These are phyloP conservation scores for Brachyrhaphis roseni DNA, from an alignment of 2,797 vertebrate genomes.

Conservation along the genomic window DNA sequence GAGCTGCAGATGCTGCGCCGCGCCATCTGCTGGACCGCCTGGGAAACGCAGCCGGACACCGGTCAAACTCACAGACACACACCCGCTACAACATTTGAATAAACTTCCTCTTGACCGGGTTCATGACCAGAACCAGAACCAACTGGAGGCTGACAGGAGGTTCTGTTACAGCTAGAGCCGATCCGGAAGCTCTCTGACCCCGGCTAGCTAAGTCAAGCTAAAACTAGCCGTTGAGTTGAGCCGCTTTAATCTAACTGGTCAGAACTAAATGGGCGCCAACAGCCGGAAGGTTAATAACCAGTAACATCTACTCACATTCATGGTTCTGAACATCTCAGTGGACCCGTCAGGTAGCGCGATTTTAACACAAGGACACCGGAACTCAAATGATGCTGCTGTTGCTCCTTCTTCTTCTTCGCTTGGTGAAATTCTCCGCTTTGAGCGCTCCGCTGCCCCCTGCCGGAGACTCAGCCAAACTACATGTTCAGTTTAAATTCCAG, in stretches of 20 bases:
- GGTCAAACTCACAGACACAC: background rate
- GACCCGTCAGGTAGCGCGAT: background rate
- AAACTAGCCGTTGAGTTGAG: background rate
- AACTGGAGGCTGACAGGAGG: background rate
- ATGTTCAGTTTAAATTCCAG: background rate
- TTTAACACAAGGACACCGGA: constrained; percentile 62
- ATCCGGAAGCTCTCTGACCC: background rate
- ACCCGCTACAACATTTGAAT: background rate
- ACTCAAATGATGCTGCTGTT: constrained; percentile 37
- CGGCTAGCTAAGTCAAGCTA: background rate
- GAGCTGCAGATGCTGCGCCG: constrained; percentile 84
- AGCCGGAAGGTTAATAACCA: rapidly evolving
- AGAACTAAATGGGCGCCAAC: background rate
- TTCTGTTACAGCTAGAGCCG: background rate
- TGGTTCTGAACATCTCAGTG: constrained; percentile 56
- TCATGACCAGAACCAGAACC: background rate
- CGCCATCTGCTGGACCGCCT: constrained; percentile 85
- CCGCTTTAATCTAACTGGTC: rapidly evolving
- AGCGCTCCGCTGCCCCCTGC: constrained; percentile 19
- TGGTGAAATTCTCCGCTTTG: background rate
- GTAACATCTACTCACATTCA: constrained; percentile 49
- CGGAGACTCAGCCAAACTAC: background rate
- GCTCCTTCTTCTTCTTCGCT: background rate
- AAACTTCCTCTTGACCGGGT: background rate
- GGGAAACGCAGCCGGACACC: constrained; percentile 9